Evolutionary conservation across 2,888 invertebrate species (phyloP).

Genomic region (Eumerus sabulonum): DNA sequence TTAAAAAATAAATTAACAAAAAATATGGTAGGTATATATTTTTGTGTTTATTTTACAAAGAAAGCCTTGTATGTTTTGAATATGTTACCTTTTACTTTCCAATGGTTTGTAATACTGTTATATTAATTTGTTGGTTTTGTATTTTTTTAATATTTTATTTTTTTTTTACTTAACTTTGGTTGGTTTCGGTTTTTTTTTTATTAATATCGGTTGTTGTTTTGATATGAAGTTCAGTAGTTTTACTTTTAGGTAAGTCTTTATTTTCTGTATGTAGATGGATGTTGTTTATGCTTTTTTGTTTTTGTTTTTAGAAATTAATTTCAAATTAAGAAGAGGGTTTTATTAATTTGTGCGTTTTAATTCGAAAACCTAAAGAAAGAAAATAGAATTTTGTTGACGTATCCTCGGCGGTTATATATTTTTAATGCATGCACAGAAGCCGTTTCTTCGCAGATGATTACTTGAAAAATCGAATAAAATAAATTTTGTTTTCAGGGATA

Average conservation of each 20-base stretch:
- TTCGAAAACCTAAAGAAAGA: conserved; percentile 15
- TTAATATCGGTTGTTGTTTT: conserved; percentile 65
- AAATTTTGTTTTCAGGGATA: too few relatives aligned
- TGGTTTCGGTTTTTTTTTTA: conserved; percentile 41
- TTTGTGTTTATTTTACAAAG: conserved; percentile 32
- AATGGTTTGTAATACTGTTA: conserved; percentile 50
- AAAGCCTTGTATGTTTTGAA: conserved; percentile 42
- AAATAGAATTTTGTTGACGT: conserved; percentile 17
- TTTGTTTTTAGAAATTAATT: conserved; percentile 9
- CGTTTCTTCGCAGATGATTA: too few relatives aligned
- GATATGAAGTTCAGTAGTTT: conserved; percentile 72
- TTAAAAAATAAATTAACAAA: conserved; percentile 31
- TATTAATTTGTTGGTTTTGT: conserved; percentile 55
- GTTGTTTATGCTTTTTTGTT: conserved; percentile 26
- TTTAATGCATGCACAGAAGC: too few relatives aligned
- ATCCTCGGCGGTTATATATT: too few relatives aligned
- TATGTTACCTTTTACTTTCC: conserved; percentile 51
- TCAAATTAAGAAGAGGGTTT: background rate
- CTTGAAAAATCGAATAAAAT: too few relatives aligned
- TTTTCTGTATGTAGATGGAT: conserved; percentile 46
- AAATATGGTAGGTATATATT: conserved; percentile 50
- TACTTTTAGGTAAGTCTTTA: conserved; percentile 71
- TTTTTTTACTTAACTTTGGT: too few relatives aligned
- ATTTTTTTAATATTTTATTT: conserved; percentile 26
- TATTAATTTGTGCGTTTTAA: conserved; percentile 63